phyloP scores from a whole-genome alignment of 1,140 invertebrate species.

The Megalopta genalis region DNA sequence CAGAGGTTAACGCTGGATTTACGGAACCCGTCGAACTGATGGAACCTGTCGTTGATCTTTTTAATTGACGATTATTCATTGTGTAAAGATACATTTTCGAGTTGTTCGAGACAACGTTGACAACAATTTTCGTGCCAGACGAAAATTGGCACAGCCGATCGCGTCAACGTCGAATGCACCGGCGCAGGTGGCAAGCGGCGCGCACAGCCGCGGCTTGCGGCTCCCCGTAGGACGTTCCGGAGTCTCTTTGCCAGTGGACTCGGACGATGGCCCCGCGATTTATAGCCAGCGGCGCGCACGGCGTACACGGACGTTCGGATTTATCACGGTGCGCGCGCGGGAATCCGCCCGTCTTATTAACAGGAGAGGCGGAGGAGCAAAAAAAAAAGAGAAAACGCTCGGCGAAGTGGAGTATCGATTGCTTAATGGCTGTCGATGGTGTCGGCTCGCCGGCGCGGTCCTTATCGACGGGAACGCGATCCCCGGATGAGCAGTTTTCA shows the following conservation, averaged over 20 bases:
- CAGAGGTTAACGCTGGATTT: too few relatives aligned
- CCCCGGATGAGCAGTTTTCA: background rate
- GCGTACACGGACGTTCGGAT: constrained; percentile 30
- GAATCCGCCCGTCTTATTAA: too few relatives aligned
- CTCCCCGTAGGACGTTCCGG: constrained; percentile 24
- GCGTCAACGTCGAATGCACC: background rate
- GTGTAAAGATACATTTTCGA: too few relatives aligned
- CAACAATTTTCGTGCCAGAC: too few relatives aligned
- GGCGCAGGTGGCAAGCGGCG: constrained; percentile 16
- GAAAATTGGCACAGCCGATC: too few relatives aligned
- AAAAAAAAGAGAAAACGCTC: background rate
- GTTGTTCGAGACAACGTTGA: too few relatives aligned
- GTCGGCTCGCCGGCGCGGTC: background rate
- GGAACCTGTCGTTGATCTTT: too few relatives aligned
- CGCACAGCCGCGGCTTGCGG: constrained; percentile 31
- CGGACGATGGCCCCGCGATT: constrained; percentile 37
- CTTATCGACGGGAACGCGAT: background rate
- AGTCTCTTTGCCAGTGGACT: constrained; percentile 1
- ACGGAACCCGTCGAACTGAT: too few relatives aligned
- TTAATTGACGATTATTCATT: too few relatives aligned
- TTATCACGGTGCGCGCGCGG: background rate
- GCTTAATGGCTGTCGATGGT: background rate
- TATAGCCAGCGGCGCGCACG: constrained; percentile 38
- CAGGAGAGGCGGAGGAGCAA: too few relatives aligned
- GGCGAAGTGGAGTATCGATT: background rate